A percentile compares a stretch with the other conserved stretches of the same genome.
These are phyloP conservation scores for Porites evermanni DNA, from an alignment of 92 coral and sea anemone species.

Conservation along the genomic window DNA sequence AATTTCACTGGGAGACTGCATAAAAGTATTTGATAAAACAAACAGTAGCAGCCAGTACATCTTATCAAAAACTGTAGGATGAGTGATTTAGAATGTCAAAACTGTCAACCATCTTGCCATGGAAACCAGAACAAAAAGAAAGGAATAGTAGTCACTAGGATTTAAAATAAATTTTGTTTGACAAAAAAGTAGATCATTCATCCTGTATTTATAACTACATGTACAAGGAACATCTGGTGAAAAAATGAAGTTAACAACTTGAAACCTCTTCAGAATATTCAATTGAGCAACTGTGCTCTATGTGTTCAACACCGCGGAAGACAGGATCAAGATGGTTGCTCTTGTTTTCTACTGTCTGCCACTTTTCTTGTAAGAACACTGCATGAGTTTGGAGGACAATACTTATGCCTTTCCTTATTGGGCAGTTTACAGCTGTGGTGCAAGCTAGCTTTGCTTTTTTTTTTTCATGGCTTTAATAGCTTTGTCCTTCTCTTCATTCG, in stretches of 20 bases:
- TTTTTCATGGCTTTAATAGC: conserved; percentile 1
- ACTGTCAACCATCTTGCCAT: too few species aligned
- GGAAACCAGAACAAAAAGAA: too few species aligned
- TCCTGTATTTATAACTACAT: not conserved
- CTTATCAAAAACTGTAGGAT: too few species aligned
- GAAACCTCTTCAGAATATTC: not conserved
- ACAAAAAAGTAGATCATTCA: too few species aligned
- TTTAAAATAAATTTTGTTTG: too few species aligned
- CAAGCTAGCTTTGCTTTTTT: conserved; percentile 30
- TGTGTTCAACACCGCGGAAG: not conserved
- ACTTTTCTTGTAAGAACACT: conserved; percentile 33
- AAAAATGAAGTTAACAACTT: not conserved
- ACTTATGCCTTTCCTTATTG: not conserved
- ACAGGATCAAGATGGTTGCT: conserved; percentile 42
- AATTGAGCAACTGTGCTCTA: conserved; percentile 8
- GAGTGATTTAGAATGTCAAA: too few species aligned
- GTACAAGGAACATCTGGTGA: not conserved
- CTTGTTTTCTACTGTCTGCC: conserved; percentile 23
- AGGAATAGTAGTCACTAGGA: too few species aligned
- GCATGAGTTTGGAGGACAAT: conserved; percentile 41
- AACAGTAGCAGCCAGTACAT: too few species aligned
- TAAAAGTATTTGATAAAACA: not conserved
- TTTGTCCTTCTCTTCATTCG: conserved; percentile 2
- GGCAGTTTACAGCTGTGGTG: conserved; percentile 59
- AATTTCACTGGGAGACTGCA: not conserved